Percentiles rank a stretch among this genome's conserved stretches.
Conservation (phyloP, 2,113 vertebrate genomes). For the Toxotes jaculatrix region DNA sequence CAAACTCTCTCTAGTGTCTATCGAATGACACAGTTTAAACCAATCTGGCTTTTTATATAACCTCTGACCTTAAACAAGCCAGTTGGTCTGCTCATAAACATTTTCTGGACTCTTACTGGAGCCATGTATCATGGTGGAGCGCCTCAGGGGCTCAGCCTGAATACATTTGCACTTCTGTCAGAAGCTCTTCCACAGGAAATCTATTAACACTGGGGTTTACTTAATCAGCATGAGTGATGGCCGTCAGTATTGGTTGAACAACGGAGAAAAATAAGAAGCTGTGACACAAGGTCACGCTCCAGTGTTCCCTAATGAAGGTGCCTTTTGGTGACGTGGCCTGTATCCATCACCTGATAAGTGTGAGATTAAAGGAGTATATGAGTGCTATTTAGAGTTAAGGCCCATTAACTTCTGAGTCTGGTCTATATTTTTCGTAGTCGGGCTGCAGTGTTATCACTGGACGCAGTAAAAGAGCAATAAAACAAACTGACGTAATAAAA, state of each 20-base stretch:
- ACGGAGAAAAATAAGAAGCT: conserved; percentile 41
- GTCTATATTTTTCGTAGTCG: neutral
- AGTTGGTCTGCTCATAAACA: conserved; percentile 56
- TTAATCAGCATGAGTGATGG: conserved; percentile 67
- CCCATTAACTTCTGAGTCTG: conserved; percentile 33
- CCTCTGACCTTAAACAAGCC: conserved; percentile 68
- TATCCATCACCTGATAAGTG: conserved; percentile 56
- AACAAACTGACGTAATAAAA: conserved; percentile 15
- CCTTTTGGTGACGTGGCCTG: conserved; percentile 15
- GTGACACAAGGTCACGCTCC: conserved; percentile 53
- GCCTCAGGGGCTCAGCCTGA: conserved; percentile 47
- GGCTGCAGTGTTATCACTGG: neutral
- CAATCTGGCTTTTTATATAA: conserved; percentile 64
- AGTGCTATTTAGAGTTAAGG: conserved; percentile 21
- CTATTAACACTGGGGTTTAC: conserved; percentile 55
- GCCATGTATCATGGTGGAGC: conserved; percentile 30
- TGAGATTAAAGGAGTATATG: conserved; percentile 29
- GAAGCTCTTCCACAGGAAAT: conserved; percentile 40
- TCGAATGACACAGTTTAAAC: conserved; percentile 64
- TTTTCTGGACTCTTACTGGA: conserved; percentile 59
- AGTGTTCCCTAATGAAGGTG: conserved; percentile 29
- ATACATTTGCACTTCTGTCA: conserved; percentile 58
- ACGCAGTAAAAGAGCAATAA: neutral
- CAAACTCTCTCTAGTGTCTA: conserved; percentile 51
- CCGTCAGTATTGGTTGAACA: conserved; percentile 33